Base-by-base conservation (phyloP, 2,113 vertebrate species). In the Crocuta crocuta region DNA sequence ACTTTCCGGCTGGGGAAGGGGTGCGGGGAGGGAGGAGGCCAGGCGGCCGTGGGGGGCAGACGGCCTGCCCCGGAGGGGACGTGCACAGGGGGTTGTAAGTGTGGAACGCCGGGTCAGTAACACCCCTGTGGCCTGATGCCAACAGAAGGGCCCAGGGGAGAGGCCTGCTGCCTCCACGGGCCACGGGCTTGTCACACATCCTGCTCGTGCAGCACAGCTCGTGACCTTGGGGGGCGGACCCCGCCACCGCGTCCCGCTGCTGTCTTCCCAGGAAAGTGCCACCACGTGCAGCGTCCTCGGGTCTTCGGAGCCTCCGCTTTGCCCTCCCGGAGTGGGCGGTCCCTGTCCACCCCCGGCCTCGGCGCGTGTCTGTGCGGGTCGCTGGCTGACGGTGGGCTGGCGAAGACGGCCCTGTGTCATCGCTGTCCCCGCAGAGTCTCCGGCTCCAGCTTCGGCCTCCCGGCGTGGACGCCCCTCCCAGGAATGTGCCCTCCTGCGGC, bases 201-300 rank as follows among this genome's bases (percentile, higher is more conserved):
- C 48, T n/a, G 17, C 33, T 55, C 1, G 1, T 3, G 17, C 10
- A 23, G 50, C 33, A 10, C 2, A 23, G 31, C 10, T 2, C 4
- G 17, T 1, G 58, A 39, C 4, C n/a, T 7, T 10, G 0, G 6
- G 23, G 53, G 55, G 12, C 7, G 7, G 58, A 23, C 21, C 58
- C 21, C 8, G 39, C 15, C 2, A 5, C 48, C 21, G 50, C 0
- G 0, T 53, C 50, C 50, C 13, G 50, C 50, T 80, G 4, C 31
- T 21, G 19, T n/a, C 78, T 55, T n/a, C 50, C 74, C 3, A 13
- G 73, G 13, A 76, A 15, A 45, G 43, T 43, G 3, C 24, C 73
- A 10, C 13, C 3, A 9, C 2, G 26, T 21, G 10, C 11, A 28
- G 43, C 39, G 21, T 23, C 39, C 3, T 8, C 1, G 7, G 45